phyloP scores from a whole-genome alignment of 2,888 invertebrate species.

The Ormia ochracea region DNA sequence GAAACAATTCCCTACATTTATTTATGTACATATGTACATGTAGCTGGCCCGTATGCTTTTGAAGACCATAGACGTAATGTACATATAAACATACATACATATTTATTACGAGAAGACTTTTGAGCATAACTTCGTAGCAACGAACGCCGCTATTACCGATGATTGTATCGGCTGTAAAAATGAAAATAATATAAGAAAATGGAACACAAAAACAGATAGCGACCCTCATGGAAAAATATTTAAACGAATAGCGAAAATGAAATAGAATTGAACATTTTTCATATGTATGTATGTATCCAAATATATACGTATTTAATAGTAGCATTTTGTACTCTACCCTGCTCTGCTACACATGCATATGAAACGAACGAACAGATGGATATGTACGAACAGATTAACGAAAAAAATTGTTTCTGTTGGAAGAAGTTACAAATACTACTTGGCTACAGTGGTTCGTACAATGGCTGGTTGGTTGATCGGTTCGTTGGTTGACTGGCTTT shows the following conservation, averaged over 20 bases:
- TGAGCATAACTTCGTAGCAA: neutral
- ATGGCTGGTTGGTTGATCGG: constrained; percentile 19
- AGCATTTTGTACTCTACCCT: constrained; percentile 1
- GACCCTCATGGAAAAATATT: constrained; percentile 58
- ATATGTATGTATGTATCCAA: no score
- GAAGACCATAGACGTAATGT: no score
- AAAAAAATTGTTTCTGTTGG: constrained; percentile 38
- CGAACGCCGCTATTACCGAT: constrained; percentile 9
- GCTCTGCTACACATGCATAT: neutral
- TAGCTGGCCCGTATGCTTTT: no score
- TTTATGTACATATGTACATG: no score
- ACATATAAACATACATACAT: neutral
- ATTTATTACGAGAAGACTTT: constrained; percentile 2
- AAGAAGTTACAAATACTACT: constrained; percentile 7
- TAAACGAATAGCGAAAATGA: constrained; percentile 18
- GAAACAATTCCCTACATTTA: no score
- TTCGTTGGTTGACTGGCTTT: constrained; percentile 51
- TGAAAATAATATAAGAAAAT: constrained; percentile 45
- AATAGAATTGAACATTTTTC: constrained; percentile 42
- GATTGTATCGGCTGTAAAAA: constrained; percentile 15
- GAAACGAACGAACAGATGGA: constrained; percentile 46
- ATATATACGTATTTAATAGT: no score
- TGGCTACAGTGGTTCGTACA: constrained; percentile 31
- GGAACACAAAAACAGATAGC: constrained; percentile 53
- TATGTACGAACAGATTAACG: constrained; percentile 4